Base-by-base conservation (phyloP, 2,113 vertebrate species). In the Lophius piscatorius region DNA sequence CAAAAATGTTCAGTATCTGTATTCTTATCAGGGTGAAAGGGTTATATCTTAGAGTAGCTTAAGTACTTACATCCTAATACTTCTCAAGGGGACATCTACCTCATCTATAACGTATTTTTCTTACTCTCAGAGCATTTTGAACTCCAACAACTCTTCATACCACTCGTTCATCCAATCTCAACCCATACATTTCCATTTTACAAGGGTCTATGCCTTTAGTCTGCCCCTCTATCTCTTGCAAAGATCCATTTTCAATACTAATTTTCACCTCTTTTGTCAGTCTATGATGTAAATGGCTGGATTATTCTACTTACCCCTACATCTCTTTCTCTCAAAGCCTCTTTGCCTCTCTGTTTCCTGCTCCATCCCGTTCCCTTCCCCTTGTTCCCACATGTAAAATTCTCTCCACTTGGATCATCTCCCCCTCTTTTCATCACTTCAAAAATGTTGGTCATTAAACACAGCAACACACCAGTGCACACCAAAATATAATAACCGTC, bases 371-470 rank as follows among this genome's bases (percentile, higher is more conserved):
- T 31, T 31, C 29, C 5, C n/a, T 73, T 70, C 70, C 49, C 51
- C 55, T 71, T 40, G 78, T 84, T 80, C 80, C 75, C 84, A 72
- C 78, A 65, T 82, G 70, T 49, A 72, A 22, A 7, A 3, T 41
- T 70, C 73, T 73, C 70, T 88, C 86, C 89, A n/a, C n/a, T n/a
- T n/a, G n/a, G 87, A 88, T 89, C 83, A 88, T 89, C 82, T 86
- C 84, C 85, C 78, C 83, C 83, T 63, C 75, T 85, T 84, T 40
- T 47, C 71, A 48, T 71, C 70, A 82, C 66, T 76, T 87, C 81
- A 47, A 74, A 70, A 78, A 76, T 56, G 49, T 63, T 41, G 61
- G 75, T 83, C 81, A 87, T 89, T 88, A 88, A 86, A 61, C 52
- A 72, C 47, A 66, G 62, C n/a, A 72, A 65, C 63, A 66, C 51